These are phyloP conservation scores for Sinhomidia bicolor DNA, from an alignment of 2,888 invertebrate genomes.

Conservation along the genomic window DNA sequence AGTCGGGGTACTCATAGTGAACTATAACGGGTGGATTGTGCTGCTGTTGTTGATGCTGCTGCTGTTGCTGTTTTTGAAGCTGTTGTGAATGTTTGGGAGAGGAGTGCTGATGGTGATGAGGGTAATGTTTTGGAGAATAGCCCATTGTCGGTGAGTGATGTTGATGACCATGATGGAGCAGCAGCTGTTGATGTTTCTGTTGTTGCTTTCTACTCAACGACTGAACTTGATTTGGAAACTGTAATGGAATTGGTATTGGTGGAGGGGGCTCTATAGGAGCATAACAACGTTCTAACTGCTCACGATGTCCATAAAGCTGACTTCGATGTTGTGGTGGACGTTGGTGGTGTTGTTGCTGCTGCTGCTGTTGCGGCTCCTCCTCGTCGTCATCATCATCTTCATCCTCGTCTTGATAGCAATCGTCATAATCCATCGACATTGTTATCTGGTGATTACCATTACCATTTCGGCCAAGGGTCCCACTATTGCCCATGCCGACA, in stretches of 20 bases:
- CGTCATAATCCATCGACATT: slow-evolving; percentile 75
- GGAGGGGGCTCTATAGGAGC: slow-evolving; percentile 68
- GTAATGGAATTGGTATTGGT: slow-evolving; percentile 60
- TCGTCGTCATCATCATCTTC: slow-evolving; percentile 66
- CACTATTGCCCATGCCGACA: slow-evolving; percentile 35
- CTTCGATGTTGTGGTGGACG: slow-evolving; percentile 60
- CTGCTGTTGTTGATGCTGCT: slow-evolving; percentile 56
- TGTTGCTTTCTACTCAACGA: slow-evolving; percentile 70
- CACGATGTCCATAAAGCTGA: slow-evolving; percentile 61
- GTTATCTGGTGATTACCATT: slow-evolving; percentile 74
- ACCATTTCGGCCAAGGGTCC: slow-evolving; percentile 70
- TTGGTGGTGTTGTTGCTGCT: slow-evolving; percentile 33
- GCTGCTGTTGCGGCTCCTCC: slow-evolving; percentile 28
- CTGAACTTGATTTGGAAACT: slow-evolving; percentile 68
- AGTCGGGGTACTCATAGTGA: slow-evolving; percentile 76
- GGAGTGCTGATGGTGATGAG: slow-evolving; percentile 57
- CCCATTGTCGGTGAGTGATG: slow-evolving; percentile 73
- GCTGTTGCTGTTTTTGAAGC: too few relatives aligned
- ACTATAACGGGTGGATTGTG: slow-evolving; percentile 74
- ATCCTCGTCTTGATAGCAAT: slow-evolving; percentile 65
- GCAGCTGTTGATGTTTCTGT: slow-evolving; percentile 68
- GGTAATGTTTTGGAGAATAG: slow-evolving; percentile 72
- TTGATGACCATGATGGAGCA: slow-evolving; percentile 70
- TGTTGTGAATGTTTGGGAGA: slow-evolving; percentile 46
- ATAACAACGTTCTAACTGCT: slow-evolving; percentile 66